These are phyloP conservation scores for Lasioglossum oenotherae DNA, from an alignment of 2,888 invertebrate species.

Conservation along the genomic window DNA sequence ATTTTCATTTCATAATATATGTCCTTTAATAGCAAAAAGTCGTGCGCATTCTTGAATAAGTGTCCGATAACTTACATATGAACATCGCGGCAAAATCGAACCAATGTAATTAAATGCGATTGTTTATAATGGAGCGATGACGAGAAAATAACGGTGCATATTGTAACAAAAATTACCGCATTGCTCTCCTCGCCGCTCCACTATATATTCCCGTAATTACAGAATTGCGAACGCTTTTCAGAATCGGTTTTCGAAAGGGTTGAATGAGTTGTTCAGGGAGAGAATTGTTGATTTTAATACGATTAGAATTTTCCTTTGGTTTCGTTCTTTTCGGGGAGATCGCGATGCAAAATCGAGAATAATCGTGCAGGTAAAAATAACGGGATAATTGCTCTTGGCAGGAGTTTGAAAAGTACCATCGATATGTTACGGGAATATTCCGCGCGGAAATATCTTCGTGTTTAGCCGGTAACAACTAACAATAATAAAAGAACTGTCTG, in stretches of 20 bases:
- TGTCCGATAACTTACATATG: too few relatives aligned
- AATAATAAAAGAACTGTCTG: slow-evolving; percentile 16
- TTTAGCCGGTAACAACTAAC: slow-evolving; percentile 14
- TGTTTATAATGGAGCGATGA: too few relatives aligned
- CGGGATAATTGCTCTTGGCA: neutral
- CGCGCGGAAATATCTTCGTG: slow-evolving; percentile 5
- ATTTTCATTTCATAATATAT: too few relatives aligned
- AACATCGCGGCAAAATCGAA: too few relatives aligned
- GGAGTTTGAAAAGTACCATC: neutral
- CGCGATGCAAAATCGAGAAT: neutral
- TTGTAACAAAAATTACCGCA: too few relatives aligned
- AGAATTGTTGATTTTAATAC: neutral
- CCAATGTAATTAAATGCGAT: too few relatives aligned
- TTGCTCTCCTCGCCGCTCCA: too few relatives aligned
- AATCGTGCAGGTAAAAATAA: neutral
- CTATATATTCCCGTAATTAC: too few relatives aligned
- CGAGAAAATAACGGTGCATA: too few relatives aligned
- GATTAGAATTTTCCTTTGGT: neutral
- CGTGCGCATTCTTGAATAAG: too few relatives aligned
- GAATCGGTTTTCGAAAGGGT: neutral
- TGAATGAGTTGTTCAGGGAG: neutral
- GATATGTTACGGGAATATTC: slow-evolving; percentile 1
- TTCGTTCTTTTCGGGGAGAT: neutral
- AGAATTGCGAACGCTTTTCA: neutral
- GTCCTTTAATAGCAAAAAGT: too few relatives aligned